Base-by-base conservation (phyloP, 2,113 vertebrate genomes). In the Emberiza fucata region DNA sequence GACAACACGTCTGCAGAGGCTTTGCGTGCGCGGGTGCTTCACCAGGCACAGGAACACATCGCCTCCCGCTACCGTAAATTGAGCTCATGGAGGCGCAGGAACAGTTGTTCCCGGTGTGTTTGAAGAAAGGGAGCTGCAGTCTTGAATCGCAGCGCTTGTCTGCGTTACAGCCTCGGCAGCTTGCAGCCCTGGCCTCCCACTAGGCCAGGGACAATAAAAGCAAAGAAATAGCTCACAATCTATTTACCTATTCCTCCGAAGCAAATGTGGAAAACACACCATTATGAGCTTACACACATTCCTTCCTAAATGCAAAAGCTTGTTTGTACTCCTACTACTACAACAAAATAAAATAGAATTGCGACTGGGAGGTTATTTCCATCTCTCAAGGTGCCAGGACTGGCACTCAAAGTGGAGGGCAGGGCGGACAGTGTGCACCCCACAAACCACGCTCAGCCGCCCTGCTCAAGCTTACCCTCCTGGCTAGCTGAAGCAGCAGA, bases 171-270 rank as follows among this genome's bases (percentile, higher is more conserved):
- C 65, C 70, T 60, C 11, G 0, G 94, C 94, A 96, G 93, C 84
- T 95, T 88, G 81, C 93, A 73, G 95, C 68, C 71, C 53, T 8
- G 75, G 92, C 92, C 85, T 95, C 94, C 93, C 12, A 42, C 94
- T 63, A 92, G 63, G 90, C 64, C 68, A 60, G 68, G 47, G 48
- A 90, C 71, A 88, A 95, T 88, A 83, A 93, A 94, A 66, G 77
- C 63, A 88, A 83, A 88, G 92, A 63, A 90, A 93, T 7, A 83
- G 82, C 90, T 92, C 90, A 56, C 82, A 60, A 88, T 48, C 72
- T 86, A 45, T 90, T 95, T 94, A 94, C 88, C 90, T 92, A 65
- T 66, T 93, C 87, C 85, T 92, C 70, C 7, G 9, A 82, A 93
- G 75, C 2, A 4, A 92, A 88, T 4, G 3, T 54, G 50, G 42